Evolutionary conservation across 2,888 invertebrate species (phyloP), one percentile per base, ranked within the genome.

Genomic region (Pristionchus maxplancki): DNA sequence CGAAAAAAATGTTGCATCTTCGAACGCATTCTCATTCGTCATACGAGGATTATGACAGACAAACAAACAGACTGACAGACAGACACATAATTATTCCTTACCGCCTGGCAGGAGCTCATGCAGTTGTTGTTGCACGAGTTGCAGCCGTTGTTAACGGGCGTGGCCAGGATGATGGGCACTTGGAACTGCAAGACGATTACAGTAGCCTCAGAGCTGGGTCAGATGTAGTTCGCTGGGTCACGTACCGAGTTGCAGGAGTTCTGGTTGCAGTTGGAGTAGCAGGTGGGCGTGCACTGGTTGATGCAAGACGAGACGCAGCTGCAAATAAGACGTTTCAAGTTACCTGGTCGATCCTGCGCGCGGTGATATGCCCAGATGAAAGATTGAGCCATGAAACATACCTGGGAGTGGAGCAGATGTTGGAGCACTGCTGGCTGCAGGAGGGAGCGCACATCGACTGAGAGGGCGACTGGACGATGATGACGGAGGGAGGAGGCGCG

Each of bases 281-380:
- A 92, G 28, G 89, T 89, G 28, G 88, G 89, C 71, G 91, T 88
- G 90, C 92, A 92, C 89, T 91, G 91, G 89, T 91, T 91, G 90
- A 89, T 88, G 91, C 92, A 92, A 48, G 90, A 90, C 88, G 89
- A 90, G 82, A 90, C 89, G 90, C 92, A 91, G 58, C 58, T 58
- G 58, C 6, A 58, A 58, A n/a, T 20, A 50, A n/a, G n/a, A n/a
- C n/a, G n/a, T n/a, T n/a, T n/a, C n/a, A n/a, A n/a, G n/a, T n/a
- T n/a, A n/a, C n/a, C n/a, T n/a, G n/a, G n/a, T n/a, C n/a, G n/a
- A n/a, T n/a, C n/a, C n/a, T n/a, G n/a, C n/a, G n/a, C n/a, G n/a
- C n/a, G n/a, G n/a, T n/a, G n/a, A n/a, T n/a, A n/a, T n/a, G n/a
- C n/a, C n/a, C n/a, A n/a, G n/a, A n/a, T n/a, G n/a, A n/a, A n/a